Evolutionary conservation across 2,888 invertebrate genomes (phyloP).

Genomic region (Eudasyphora cyanicolor): DNA sequence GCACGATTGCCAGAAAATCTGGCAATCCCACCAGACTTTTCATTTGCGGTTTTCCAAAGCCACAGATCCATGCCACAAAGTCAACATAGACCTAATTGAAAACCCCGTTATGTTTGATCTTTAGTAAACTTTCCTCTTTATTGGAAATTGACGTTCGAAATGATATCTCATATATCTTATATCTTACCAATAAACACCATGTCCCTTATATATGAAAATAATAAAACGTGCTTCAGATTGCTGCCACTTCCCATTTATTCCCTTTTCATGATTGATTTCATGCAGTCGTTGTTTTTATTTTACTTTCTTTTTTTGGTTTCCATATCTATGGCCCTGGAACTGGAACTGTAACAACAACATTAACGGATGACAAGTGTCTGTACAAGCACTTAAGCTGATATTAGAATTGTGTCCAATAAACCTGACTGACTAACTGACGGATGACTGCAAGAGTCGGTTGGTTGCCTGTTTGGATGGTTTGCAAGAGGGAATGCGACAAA

Average conservation of each 20-base stretch:
- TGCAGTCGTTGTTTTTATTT: background rate
- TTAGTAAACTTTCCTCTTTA: background rate
- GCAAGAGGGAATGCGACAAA: background rate
- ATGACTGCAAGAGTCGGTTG: background rate
- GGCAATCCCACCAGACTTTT: no score
- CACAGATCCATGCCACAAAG: no score
- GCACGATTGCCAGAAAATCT: no score
- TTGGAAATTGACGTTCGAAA: background rate
- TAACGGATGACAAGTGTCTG: conserved; percentile 43
- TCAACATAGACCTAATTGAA: no score
- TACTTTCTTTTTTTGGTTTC: background rate
- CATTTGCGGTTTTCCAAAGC: no score
- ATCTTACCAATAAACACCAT: no score
- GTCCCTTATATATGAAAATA: background rate
- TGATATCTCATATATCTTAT: background rate
- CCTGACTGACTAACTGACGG: conserved; percentile 2
- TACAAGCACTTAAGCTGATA: conserved; percentile 18
- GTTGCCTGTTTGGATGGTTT: background rate
- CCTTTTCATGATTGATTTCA: conserved; percentile 27
- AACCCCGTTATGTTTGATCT: no score
- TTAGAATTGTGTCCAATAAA: conserved; percentile 21
- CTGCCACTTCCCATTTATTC: background rate
- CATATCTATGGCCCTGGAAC: background rate
- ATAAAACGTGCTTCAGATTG: background rate
- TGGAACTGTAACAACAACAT: conserved; percentile 42